Percentiles rank a stretch among this genome's conserved stretches.
These are phyloP conservation scores for Stegodyphus mimosarum DNA, from an alignment of 1,140 invertebrate species.

Conservation along the genomic window DNA sequence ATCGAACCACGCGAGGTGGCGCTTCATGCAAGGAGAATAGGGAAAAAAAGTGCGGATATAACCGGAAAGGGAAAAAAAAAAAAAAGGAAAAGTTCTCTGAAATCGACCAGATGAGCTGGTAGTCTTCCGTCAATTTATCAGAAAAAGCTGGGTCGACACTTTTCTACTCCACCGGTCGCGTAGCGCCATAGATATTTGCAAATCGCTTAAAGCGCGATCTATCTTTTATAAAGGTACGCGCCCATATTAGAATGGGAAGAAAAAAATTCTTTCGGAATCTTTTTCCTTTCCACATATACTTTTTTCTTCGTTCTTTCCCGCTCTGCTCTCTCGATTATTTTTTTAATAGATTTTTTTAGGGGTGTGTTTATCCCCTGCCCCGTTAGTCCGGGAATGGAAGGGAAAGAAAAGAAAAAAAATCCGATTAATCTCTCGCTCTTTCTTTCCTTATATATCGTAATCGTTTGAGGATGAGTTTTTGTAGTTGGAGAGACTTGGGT, in stretches of 20 bases:
- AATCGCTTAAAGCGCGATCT: slow-evolving; percentile 59
- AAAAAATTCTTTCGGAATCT: slow-evolving; percentile 15
- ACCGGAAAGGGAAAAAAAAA: background rate
- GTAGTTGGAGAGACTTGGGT: too few relatives aligned
- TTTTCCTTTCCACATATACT: slow-evolving; percentile 1
- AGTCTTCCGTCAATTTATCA: slow-evolving; percentile 57
- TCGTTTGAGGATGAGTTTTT: slow-evolving; percentile 35
- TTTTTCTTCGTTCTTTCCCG: slow-evolving; percentile 20
- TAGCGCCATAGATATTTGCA: slow-evolving; percentile 59
- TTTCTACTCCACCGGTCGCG: slow-evolving; percentile 36
- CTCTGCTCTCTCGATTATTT: slow-evolving; percentile 16
- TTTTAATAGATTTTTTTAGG: slow-evolving; percentile 49
- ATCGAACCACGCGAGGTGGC: slow-evolving; percentile 17
- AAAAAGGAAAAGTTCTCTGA: slow-evolving; percentile 11
- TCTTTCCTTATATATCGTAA: slow-evolving; percentile 39
- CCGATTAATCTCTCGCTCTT: slow-evolving; percentile 56
- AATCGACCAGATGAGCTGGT: slow-evolving; percentile 42
- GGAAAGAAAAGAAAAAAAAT: slow-evolving; percentile 33
- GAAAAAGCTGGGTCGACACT: slow-evolving; percentile 60
- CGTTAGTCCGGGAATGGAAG: background rate
- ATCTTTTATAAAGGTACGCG: slow-evolving; percentile 59
- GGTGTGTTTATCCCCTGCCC: slow-evolving; percentile 18
- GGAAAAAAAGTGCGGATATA: slow-evolving; percentile 3
- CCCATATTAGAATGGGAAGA: slow-evolving; percentile 32
- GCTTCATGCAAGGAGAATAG: slow-evolving; percentile 16